Evolutionary conservation across 2,797 vertebrate genomes (phyloP).

Genomic region (Parambassis ranga): DNA sequence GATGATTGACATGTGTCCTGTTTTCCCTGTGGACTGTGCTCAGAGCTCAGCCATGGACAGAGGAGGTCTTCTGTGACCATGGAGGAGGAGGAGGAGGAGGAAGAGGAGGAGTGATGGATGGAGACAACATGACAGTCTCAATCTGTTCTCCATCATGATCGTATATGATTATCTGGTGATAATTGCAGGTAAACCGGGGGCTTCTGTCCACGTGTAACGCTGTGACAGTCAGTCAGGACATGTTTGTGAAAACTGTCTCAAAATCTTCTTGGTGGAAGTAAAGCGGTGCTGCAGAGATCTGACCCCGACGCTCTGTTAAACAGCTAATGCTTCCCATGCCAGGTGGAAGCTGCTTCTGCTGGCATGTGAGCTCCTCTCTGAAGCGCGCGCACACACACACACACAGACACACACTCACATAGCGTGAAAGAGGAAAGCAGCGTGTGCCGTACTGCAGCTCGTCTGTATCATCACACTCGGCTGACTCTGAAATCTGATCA

Average conservation of each 20-base stretch:
- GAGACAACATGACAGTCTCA: constrained; percentile 19
- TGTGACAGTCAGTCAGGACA: too few relatives aligned
- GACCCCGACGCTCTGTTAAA: constrained; percentile 42
- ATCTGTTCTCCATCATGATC: too few relatives aligned
- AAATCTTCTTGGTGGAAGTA: constrained; percentile 7
- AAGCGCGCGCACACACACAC: background rate
- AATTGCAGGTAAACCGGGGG: too few relatives aligned
- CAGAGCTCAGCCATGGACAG: background rate
- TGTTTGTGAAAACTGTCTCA: background rate
- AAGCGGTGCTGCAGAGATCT: background rate
- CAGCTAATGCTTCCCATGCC: constrained; percentile 28
- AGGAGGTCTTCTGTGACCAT: background rate
- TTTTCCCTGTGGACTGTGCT: background rate
- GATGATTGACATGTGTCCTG: constrained; percentile 19
- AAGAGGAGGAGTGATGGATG: background rate
- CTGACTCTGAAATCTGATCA: constrained; percentile 60
- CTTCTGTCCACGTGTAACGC: too few relatives aligned
- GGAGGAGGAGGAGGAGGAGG: background rate
- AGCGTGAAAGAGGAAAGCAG: background rate
- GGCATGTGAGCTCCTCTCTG: background rate
- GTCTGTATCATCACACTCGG: constrained; percentile 47
- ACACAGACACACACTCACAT: background rate
- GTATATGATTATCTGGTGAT: too few relatives aligned
- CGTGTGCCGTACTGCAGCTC: constrained; percentile 9
- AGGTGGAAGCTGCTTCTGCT: constrained; percentile 12